These are phyloP conservation scores for Lithobius niger DNA, from an alignment of 1,140 invertebrate genomes.

Conservation along the genomic window DNA sequence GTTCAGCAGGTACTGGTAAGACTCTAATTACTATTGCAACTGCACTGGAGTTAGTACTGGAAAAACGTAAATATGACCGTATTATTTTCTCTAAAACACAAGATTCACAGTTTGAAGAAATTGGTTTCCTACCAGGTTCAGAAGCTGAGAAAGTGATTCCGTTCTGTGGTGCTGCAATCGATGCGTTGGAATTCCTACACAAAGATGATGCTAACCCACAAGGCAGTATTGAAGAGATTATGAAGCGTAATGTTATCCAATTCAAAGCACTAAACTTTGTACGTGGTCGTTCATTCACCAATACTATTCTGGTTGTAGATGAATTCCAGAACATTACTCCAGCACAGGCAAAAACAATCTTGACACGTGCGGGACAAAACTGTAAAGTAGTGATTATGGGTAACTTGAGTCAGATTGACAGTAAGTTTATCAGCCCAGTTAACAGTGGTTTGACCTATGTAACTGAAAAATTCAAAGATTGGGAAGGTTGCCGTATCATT, in stretches of 20 bases:
- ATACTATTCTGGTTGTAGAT: not conserved
- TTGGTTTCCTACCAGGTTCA: not conserved
- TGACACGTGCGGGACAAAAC: constrained; percentile 3
- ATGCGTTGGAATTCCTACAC: not conserved
- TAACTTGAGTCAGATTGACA: not conserved
- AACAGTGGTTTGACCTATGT: not conserved
- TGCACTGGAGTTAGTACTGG: not conserved
- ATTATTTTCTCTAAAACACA: not conserved
- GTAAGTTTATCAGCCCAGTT: not conserved
- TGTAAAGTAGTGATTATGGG: not conserved
- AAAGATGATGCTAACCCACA: not conserved
- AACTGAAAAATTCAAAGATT: not conserved
- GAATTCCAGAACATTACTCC: not conserved
- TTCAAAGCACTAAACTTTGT: not conserved
- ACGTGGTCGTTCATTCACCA: not conserved
- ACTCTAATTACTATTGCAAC: not conserved
- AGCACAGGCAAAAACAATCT: not conserved
- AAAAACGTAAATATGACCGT: not conserved
- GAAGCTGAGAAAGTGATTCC: not conserved
- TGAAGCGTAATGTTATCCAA: not conserved
- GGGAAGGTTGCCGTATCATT: not conserved
- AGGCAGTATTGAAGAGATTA: not conserved
- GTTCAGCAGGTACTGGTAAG: not conserved
- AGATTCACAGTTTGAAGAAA: not conserved
- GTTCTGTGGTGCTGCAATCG: not conserved